A percentile compares a stretch with the other conserved stretches of the same genome.
Evolutionary conservation across 1,140 invertebrate genomes (phyloP).

Genomic region (Drosophila kurseongensis): DNA sequence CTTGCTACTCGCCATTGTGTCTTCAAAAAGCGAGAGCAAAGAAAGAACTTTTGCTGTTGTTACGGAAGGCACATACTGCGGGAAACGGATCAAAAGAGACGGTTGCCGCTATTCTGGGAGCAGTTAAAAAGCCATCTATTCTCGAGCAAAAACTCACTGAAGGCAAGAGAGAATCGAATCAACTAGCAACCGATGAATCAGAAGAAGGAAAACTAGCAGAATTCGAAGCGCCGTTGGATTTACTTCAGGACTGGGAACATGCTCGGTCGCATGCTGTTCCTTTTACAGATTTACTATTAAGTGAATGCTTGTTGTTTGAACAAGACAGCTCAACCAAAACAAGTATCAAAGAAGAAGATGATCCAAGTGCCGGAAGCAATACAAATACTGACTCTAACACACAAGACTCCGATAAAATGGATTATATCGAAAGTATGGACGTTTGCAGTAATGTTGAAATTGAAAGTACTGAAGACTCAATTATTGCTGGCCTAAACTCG

Average conservation of each 20-base stretch:
- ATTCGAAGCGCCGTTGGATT: slow-evolving; percentile 74
- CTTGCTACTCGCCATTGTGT: slow-evolving; percentile 92
- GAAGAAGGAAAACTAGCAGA: slow-evolving; percentile 65
- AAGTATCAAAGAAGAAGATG: slow-evolving; percentile 50
- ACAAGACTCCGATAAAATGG: slow-evolving; percentile 75
- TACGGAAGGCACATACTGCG: slow-evolving; percentile 87
- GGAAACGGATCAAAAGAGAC: slow-evolving; percentile 84
- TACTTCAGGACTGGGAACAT: slow-evolving; percentile 78
- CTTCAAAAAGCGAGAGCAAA: slow-evolving; percentile 89
- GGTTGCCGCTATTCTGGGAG: slow-evolving; percentile 80
- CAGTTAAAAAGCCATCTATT: slow-evolving; percentile 85
- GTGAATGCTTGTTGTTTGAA: slow-evolving; percentile 47
- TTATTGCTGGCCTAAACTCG: slow-evolving; percentile 43
- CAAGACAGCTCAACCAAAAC: neutral
- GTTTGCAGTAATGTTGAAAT: slow-evolving; percentile 83
- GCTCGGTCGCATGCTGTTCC: slow-evolving; percentile 61
- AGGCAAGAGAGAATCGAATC: slow-evolving; percentile 69
- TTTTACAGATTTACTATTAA: slow-evolving; percentile 55
- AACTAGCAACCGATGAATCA: slow-evolving; percentile 67
- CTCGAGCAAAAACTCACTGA: slow-evolving; percentile 85
- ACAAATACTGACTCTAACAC: slow-evolving; percentile 50
- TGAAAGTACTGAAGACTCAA: slow-evolving; percentile 77
- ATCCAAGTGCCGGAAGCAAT: slow-evolving; percentile 22
- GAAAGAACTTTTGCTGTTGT: slow-evolving; percentile 88
- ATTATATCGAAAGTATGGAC: slow-evolving; percentile 79